Base-by-base conservation (phyloP, 1,140 invertebrate genomes). In the Anastrepha obliqua region DNA sequence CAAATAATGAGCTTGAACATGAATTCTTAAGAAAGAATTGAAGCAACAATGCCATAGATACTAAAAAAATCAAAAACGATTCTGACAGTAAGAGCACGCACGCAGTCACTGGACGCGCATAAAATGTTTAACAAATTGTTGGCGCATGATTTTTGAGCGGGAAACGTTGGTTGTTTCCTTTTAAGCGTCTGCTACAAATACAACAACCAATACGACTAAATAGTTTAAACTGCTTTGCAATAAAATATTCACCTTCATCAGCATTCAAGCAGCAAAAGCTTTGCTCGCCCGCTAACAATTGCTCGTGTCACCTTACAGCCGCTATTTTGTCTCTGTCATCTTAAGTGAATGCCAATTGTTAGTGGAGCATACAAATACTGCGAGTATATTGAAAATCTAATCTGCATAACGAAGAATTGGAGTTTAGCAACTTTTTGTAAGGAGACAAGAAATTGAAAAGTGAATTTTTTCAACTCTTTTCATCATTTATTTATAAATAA, bases 71-170 rank as follows among this genome's bases (percentile, higher is more conserved):
- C n/a, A n/a, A n/a, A n/a, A n/a, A 55, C n/a, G 15, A 81, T n/a
- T 44, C 8, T 58, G n/a, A 0, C 13, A 81, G 55, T 29, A 29
- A 2, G 44, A 58, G 74, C 74, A 81, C 74, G 74, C 74, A 81
- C 74, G 47, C 47, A 67, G 44, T 51, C 47, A 81, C 17, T 81
- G 74, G 2, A 81, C 74, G 74, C 74, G 47, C 20, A 81, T 81
- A 55, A 81, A 81, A 81, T 81, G 74, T 55, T 81, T 55, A 81
- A 81, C 74, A 81, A 81, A 81, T 81, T 81, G 47, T 11, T 81
- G 47, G 74, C 51, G 74, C 74, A 58, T 55, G 74, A 55, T 5
- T n/a, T 8, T 81, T 17, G 39, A 70, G 44, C 47, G n/a, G 55
- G 74, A 7, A 15, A 11, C 13, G 44, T 47, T 8, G 11, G 17